These are phyloP conservation scores for Cydia strobilella DNA, from an alignment of 1,140 invertebrate species.

Conservation along the genomic window DNA sequence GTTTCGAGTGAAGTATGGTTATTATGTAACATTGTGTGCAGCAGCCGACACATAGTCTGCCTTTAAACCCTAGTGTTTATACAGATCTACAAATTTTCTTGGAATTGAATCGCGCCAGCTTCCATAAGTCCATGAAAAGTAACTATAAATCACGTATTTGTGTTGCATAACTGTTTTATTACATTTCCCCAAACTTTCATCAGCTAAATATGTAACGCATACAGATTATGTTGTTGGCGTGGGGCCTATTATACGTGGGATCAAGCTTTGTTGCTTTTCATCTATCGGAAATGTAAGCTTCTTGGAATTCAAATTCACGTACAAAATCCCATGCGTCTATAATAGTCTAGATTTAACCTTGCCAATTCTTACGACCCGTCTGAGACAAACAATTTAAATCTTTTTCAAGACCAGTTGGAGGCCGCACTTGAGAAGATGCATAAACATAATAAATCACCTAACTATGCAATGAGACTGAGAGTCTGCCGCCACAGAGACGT, in stretches of 20 bases:
- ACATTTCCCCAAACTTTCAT: background rate
- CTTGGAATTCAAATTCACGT: background rate
- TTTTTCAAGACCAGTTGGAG: conserved; percentile 50
- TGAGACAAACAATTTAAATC: conserved; percentile 62
- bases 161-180: background rate
- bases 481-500: conserved; percentile 48
- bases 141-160: background rate
- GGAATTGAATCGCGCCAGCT: conserved; percentile 1
- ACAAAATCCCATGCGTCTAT: background rate
- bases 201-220: conserved; percentile 1
- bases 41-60: background rate
- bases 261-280: background rate
- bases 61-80: background rate
- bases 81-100: background rate
- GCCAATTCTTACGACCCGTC: conserved; percentile 52
- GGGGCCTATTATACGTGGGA: background rate
- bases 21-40: background rate
- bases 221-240: background rate
- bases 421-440: conserved; percentile 44
- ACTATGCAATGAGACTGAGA: conserved; percentile 50
- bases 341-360: conserved; percentile 63
- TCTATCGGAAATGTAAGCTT: background rate
- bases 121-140: background rate
- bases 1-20: background rate
- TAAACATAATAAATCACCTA: conserved; percentile 68